These are phyloP conservation scores for Zoanthus sociatus DNA, from an alignment of 92 coral and sea anemone genomes.

Conservation along the genomic window DNA sequence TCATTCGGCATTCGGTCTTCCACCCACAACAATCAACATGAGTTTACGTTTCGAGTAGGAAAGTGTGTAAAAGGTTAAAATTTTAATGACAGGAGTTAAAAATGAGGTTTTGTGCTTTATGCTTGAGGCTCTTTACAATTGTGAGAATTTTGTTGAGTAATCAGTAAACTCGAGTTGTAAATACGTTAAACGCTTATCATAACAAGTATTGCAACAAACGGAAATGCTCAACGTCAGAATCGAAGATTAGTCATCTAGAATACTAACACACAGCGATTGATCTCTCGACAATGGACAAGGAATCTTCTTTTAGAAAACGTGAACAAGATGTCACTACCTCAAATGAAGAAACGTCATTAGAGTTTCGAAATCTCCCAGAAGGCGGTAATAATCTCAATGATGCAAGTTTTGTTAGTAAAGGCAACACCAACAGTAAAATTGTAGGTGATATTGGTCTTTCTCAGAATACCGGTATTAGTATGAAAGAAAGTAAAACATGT, in stretches of 20 bases:
- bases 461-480: neutral
- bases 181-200: neutral
- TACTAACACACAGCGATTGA: neutral
- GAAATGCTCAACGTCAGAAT: neutral
- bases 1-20: neutral
- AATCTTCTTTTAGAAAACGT: neutral
- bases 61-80: neutral
- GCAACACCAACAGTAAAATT: neutral
- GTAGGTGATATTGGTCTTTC: conserved; percentile 1
- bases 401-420: neutral
- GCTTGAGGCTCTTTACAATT: neutral
- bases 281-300: conserved; percentile 32
- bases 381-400: neutral
- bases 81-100: neutral
- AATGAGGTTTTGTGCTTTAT: neutral
- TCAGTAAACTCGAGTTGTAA: neutral
- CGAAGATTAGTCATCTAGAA: conserved; percentile 1
- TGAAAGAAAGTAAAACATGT: neutral
- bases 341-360: conserved; percentile 12
- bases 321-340: neutral
- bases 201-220: neutral
- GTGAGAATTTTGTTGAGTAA: neutral
- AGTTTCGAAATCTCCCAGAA: conserved; percentile 23
- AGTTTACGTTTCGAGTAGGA: no score
- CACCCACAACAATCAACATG: neutral